These are phyloP conservation scores for Phataginus tricuspis DNA, from an alignment of 2,797 vertebrate genomes.

Conservation along the genomic window DNA sequence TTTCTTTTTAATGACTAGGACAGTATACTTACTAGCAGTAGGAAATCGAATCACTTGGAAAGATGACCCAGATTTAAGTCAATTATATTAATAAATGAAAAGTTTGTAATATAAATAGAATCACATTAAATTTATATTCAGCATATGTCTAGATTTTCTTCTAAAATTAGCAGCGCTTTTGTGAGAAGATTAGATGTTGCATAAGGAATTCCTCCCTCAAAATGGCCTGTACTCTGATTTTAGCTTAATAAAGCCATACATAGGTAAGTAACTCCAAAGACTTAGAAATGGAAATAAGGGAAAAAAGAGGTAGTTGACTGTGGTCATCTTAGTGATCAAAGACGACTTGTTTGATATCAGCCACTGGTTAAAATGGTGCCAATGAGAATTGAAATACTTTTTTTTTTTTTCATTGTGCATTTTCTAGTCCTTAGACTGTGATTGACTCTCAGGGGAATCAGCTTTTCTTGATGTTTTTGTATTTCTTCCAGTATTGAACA, in stretches of 20 bases:
- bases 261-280: conserved; percentile 22
- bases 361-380: conserved; percentile 44
- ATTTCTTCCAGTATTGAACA: background rate
- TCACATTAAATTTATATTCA: conserved; percentile 38
- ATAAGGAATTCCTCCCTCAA: conserved; percentile 19
- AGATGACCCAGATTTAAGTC: conserved; percentile 52
- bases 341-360: conserved; percentile 23
- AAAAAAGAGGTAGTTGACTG: background rate
- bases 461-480: conserved; percentile 9
- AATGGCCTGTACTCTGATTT: background rate
- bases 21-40: background rate
- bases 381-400: background rate
- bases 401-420: background rate
- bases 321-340: conserved; percentile 16
- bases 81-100: conserved; percentile 42
- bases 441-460: background rate
- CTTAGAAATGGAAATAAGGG: conserved; percentile 16
- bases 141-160: background rate
- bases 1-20: conserved; percentile 27
- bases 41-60: conserved; percentile 50
- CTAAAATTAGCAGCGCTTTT: background rate
- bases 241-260: background rate
- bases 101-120: conserved; percentile 31
- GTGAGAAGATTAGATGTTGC: background rate
- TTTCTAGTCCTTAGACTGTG: background rate